phyloP scores from a whole-genome alignment of 2,888 invertebrate species.

The Sminthurides aquaticus region DNA sequence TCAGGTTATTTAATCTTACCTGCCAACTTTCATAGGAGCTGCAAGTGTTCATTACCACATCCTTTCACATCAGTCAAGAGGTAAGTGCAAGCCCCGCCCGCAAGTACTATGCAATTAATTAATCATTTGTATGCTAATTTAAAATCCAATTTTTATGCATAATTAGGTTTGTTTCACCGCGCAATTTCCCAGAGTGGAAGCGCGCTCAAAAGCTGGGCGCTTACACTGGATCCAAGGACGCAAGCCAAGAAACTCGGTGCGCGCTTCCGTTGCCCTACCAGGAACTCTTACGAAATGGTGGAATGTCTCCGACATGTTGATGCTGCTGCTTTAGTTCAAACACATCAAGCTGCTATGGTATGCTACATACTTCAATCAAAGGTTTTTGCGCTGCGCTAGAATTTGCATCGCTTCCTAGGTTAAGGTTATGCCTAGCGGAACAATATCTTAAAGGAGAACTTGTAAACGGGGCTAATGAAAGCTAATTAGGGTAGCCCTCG shows the following conservation, averaged over 20 bases:
- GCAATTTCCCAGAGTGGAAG: slow-evolving; percentile 29
- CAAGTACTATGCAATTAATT: not conserved
- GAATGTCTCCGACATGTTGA: slow-evolving; percentile 25
- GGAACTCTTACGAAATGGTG: slow-evolving; percentile 20
- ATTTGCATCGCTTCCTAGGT: no score
- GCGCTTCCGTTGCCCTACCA: slow-evolving; percentile 25
- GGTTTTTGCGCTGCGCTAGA: no score
- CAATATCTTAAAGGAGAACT: no score
- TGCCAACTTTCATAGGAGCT: slow-evolving; percentile 12
- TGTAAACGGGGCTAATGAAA: no score
- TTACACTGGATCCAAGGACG: slow-evolving; percentile 24
- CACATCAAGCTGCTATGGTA: slow-evolving; percentile 33
- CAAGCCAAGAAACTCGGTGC: slow-evolving; percentile 28
- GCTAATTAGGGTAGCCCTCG: no score
- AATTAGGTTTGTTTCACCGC: slow-evolving; percentile 22
- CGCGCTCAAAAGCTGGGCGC: slow-evolving; percentile 29
- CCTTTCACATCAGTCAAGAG: slow-evolving; percentile 29
- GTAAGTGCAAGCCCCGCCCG: slow-evolving; percentile 7
- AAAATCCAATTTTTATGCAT: no score
- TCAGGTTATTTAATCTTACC: not conserved
- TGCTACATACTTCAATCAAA: no score
- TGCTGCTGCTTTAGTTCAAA: slow-evolving; percentile 25
- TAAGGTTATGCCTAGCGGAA: no score
- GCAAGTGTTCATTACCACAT: slow-evolving; percentile 33
- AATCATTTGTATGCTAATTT: no score